A percentile compares a stretch with the other conserved stretches of the same genome.
phyloP scores from a whole-genome alignment of 2,888 invertebrate genomes.

The Tachina fera region DNA sequence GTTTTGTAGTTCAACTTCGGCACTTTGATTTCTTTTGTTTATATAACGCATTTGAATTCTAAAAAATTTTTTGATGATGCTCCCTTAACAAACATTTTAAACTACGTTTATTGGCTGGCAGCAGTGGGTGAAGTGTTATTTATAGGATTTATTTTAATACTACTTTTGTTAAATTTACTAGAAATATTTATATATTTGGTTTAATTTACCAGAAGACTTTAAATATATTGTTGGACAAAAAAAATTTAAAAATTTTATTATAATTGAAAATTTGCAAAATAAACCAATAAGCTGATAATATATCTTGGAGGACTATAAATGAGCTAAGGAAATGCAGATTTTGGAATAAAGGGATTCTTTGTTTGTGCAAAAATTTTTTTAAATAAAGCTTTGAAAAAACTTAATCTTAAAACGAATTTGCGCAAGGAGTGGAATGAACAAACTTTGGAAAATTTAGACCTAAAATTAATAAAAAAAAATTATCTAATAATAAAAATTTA shows the following conservation, averaged over 20 bases:
- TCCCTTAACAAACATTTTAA: background rate
- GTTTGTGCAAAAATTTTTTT: background rate
- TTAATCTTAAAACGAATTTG: too few relatives aligned
- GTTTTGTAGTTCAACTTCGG: too few relatives aligned
- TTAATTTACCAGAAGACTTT: conserved; percentile 6
- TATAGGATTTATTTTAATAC: conserved; percentile 47
- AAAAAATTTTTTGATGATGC: background rate
- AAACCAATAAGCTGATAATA: background rate
- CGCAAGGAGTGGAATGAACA: too few relatives aligned
- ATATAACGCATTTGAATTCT: too few relatives aligned
- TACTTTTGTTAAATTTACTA: conserved; percentile 49
- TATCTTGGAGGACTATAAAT: background rate
- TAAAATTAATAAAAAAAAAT: background rate
- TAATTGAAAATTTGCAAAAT: conserved; percentile 10
- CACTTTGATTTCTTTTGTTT: too few relatives aligned
- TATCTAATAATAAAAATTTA: background rate
- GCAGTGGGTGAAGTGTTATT: conserved; percentile 16
- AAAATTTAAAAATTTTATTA: conserved; percentile 18
- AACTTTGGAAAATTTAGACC: too few relatives aligned
- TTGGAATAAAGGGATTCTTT: background rate
- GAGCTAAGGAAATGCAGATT: background rate
- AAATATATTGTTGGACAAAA: background rate
- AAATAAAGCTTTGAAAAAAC: too few relatives aligned
- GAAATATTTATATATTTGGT: conserved; percentile 28
- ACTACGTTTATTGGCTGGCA: background rate